Evolutionary conservation across 2,888 invertebrate species (phyloP), one percentile per base, ranked within the genome.

Genomic region (Meteorus colon): DNA sequence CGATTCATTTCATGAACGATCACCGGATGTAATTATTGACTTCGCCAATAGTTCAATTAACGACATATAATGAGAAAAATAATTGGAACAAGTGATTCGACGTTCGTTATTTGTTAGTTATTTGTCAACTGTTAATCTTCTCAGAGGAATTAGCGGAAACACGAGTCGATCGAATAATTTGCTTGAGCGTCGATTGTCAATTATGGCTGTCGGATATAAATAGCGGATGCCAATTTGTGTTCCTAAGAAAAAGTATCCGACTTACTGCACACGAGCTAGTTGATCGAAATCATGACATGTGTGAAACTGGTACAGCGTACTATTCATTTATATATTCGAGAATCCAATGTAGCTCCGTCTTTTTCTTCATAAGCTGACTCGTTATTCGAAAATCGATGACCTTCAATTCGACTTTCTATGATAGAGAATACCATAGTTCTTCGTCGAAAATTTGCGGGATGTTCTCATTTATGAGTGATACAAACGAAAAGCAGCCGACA

Each of bases 121-220:
- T 27, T 62, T 24, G 41, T 60, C 60, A 63, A 60, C n/a, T 68
- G 60, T 74, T 76, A 78, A 75, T 73, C 69, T 67, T 72, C 70
- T 65, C 55, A 24, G 19, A 34, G 69, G 71, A 77, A 79, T 79
- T 78, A 59, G 76, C 80, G 80, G 80, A 80, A 80, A 76, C 75
- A 19, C 45, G 77, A 80, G 78, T 75, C 77, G 80, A 80, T 80
- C 73, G 76, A 79, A 77, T 79, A 79, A 80, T 80, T 79, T 79
- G 76, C 62, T 65, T 29, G 65, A 71, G 79, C 76, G 77, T 75
- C 76, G 79, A 80, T 80, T 80, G 80, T 62, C 80, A 80, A 80
- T 80, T 79, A 80, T 37, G 73, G 31, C 34, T 59, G 66, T 51
- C 59, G 24, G 66, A 59, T 59, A 73, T 73, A 73, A 73, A 67